Percentiles rank a stretch among this genome's conserved stretches.
phyloP scores from a whole-genome alignment of 1,140 invertebrate genomes.

The Penaeus chinensis region DNA sequence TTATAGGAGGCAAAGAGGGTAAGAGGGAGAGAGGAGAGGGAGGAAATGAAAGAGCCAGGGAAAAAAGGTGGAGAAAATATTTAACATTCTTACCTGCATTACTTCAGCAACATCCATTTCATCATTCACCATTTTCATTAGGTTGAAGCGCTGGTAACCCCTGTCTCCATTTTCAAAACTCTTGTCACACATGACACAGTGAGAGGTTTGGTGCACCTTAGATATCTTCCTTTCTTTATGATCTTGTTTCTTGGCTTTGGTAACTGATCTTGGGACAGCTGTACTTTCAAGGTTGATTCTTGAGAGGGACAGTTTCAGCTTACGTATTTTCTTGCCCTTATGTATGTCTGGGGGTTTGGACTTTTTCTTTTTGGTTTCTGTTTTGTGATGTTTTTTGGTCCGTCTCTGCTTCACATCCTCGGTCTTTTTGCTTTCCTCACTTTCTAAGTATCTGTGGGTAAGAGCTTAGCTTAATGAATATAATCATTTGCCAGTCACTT shows the following conservation, averaged over 20 bases:
- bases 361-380: not conserved
- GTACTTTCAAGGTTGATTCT: not conserved
- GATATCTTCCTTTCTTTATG: not conserved
- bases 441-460: not conserved
- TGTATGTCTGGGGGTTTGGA: too few relatives aligned
- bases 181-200: constrained; percentile 47
- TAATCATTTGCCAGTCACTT: too few relatives aligned
- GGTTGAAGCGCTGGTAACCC: constrained; percentile 28
- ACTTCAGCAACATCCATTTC: constrained; percentile 50
- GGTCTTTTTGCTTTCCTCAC: not conserved
- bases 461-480: not conserved
- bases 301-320: too few relatives aligned
- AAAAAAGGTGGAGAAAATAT: not conserved
- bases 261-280: not conserved
- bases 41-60: too few relatives aligned
- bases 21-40: too few relatives aligned
- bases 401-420: not conserved
- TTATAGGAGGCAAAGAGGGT: too few relatives aligned
- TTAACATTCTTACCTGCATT: constrained; percentile 32
- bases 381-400: constrained; percentile 16
- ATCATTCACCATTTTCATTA: constrained; percentile 50
- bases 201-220: constrained; percentile 30
- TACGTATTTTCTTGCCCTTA: too few relatives aligned
- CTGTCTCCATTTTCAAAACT: constrained; percentile 41
- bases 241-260: constrained; percentile 34